Evolutionary conservation across 2,113 vertebrate species (phyloP), one percentile per base, ranked within the genome.

Genomic region (Callopanchax toddi): DNA sequence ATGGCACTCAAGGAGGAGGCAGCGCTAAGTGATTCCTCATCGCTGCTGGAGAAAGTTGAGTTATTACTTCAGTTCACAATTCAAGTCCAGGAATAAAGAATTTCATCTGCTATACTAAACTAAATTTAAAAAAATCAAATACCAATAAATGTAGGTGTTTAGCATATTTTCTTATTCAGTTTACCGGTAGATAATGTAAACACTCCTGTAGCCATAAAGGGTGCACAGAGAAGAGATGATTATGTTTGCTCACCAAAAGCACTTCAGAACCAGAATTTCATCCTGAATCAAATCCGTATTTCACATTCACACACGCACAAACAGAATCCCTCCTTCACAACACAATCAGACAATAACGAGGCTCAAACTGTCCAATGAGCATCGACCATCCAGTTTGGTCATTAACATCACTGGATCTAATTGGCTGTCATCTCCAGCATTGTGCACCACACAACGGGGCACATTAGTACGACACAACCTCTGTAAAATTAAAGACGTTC

Each of bases 1-100:
- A 92, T 90, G 88, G 88, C 88, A 87, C 89, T 91, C 78, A 73
- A 82, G 82, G 81, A 73, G 63, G 67, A 32, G 63, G 79, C 65
- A 63, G 71, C 46, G 70, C 70, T 60, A 75, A 66, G 78, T 64
- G 78, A 91, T 91, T 86, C 71, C 81, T 89, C 81, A 82, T 84
- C 67, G 36, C 81, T 59, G 16, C 25, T 2, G 55, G 60, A 58
- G 59, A 61, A 75, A 36, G 64, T 53, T 51, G 63, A 54, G 55
- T 71, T 61, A 44, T 78, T 60, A 16, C 48, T 63, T 69, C 61
- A 70, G 20, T 37, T 32, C 29, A 32, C 8, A 32, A 32, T 8
- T 4, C 29, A 32, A 32, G 8, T 32, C 4, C 29, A 8, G 8
- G 29, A 32, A 32, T 32, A 32, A 32, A 4, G n/a, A n/a, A n/a